phyloP scores from a whole-genome alignment of 1,140 invertebrate species.

The Mycetomoellerius zeteki region DNA sequence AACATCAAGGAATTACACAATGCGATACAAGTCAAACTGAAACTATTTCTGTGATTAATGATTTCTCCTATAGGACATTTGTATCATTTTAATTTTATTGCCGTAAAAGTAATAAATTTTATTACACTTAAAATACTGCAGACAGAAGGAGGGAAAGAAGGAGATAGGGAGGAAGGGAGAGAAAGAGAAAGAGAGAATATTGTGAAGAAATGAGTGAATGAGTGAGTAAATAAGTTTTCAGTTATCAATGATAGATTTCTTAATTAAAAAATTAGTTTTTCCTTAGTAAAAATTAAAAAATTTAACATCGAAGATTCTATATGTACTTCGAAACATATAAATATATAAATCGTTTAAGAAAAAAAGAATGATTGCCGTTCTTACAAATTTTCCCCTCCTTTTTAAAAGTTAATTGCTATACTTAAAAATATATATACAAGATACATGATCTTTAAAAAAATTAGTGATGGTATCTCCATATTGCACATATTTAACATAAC shows the following conservation, averaged over 20 bases:
- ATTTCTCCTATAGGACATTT: background rate
- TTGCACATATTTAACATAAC: conserved; percentile 11
- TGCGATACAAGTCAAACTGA: background rate
- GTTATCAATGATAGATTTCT: background rate
- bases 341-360: background rate
- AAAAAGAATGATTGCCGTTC: background rate
- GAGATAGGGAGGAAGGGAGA: background rate
- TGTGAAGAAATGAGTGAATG: background rate
- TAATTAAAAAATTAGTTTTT: background rate
- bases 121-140: background rate
- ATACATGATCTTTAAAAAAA: background rate
- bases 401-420: background rate
- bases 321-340: background rate
- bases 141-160: too few species aligned
- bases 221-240: background rate
- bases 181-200: background rate
- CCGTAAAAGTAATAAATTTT: conserved; percentile 23
- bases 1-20: conserved; percentile 9
- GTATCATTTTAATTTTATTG: background rate
- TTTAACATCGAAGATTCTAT: background rate
- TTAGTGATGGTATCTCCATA: background rate
- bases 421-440: background rate
- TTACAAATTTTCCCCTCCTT: background rate
- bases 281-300: background rate
- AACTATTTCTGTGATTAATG: conserved; percentile 5